Base-by-base conservation (phyloP, 1,140 invertebrate genomes). In the Andricus grossulariae region DNA sequence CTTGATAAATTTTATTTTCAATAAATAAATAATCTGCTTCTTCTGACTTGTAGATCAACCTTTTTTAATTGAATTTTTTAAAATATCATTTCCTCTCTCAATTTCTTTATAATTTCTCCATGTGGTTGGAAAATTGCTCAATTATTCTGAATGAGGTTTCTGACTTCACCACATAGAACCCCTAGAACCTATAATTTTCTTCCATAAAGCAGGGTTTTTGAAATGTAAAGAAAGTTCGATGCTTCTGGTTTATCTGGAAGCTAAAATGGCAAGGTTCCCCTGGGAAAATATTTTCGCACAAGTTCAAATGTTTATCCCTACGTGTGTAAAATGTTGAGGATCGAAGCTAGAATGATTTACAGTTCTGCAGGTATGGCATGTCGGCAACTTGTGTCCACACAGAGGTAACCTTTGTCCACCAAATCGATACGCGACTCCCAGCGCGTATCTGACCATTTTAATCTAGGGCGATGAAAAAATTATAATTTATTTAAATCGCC, bases 331-430 rank as follows among this genome's bases (percentile, higher is more conserved):
- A 76, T 55, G 6, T 8, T 25, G 6, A 39, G 57, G 76, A 77
- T 77, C 45, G 72, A 75, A 81, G 54, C 18, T 80, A 21, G 19
- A 10, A 78, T 83, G 74, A 85, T 85, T 82, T 81, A 81, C 84
- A 87, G 79, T 82, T 82, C 82, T 86, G 80, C 82, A 82, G 12
- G 54, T 83, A 82, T 75, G 77, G 50, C n/a, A 75, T 52, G 73
- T 75, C 70, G 83, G 52, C 52, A 57, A 55, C 70, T 76, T 77
- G 52, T 78, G 66, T 49, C 81, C 75, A 79, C 72, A 85, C 50
- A 84, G 80, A 80, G 71, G 85, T 85, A 84, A 77, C 81, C 84
- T 82, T 81, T 86, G 82, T 81, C 84, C 79, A 57, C 79, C 72
- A 75, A 85, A 86, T 87, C 86, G 86, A 87, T 87, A 86, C 25